Base-by-base conservation (phyloP, 2,113 vertebrate species). In the Antennarius striatus region DNA sequence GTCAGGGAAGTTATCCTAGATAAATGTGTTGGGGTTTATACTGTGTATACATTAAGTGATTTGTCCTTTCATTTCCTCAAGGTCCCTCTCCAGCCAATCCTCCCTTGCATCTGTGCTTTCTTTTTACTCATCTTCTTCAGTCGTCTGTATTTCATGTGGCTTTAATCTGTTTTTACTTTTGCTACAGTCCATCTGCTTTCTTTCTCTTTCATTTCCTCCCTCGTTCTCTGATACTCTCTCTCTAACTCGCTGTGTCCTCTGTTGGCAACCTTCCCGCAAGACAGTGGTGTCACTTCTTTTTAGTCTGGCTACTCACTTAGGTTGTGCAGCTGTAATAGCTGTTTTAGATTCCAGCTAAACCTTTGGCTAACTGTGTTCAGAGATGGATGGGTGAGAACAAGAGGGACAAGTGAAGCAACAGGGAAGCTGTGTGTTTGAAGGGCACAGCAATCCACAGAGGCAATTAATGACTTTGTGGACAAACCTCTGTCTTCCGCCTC, bases 261-360 rank as follows among this genome's bases (percentile, higher is more conserved):
- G 75, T 77, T 81, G 84, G 89, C 84, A 90, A 87, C 90, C 89
- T 91, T 88, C 84, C 89, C 84, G 62, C 49, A 88, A 85, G 90
- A 91, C 77, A 75, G 60, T 46, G 75, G 84, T 92, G 92, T 93
- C 91, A 92, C 88, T 91, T 91, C 84, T 84, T 46, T 81, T 92
- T 91, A 90, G 84, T 80, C 57, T 80, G 68, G 79, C 77, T 63
- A 53, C 73, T 79, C 80, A 67, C 76, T 57, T 75, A 78, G 62
- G 67, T 76, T 73, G 81, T 62, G 54, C 86, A 82, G 80, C 83
- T 82, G 81, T 90, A 92, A 91, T 89, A 79, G 88, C 42, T 43
- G 42, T 73, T 88, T 88, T 81, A 86, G 85, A 90, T 90, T 83
- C 84, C 66, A 83, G 86, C 88, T 64, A 88, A 89, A 91, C 87